phyloP scores from a whole-genome alignment of 1,140 invertebrate species.

The Goniozus legneri region DNA sequence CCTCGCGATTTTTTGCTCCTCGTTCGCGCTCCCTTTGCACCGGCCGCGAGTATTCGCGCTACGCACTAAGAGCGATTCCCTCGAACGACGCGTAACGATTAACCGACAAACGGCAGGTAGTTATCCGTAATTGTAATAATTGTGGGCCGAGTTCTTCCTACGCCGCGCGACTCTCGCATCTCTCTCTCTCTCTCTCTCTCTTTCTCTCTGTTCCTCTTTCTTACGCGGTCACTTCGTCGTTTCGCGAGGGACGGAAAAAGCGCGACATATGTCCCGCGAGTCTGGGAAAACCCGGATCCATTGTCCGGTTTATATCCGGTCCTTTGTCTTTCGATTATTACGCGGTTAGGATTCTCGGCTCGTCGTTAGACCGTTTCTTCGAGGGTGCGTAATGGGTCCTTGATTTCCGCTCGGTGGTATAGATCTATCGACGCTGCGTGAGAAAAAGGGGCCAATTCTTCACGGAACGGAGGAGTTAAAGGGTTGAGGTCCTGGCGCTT shows the following conservation, averaged over 20 bases:
- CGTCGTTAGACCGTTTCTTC: slow-evolving; percentile 42
- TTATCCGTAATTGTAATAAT: slow-evolving; percentile 53
- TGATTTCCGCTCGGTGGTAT: slow-evolving; percentile 27
- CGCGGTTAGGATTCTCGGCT: slow-evolving; percentile 42
- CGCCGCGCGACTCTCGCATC: slow-evolving; percentile 2
- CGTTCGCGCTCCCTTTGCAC: slow-evolving; percentile 1
- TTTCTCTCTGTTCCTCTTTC: not conserved
- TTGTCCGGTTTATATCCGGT: no score
- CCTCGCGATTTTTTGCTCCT: slow-evolving; percentile 8
- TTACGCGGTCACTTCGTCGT: not conserved
- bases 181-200: not conserved
- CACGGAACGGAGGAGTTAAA: no score
- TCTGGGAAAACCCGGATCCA: no score
- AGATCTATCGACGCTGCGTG: no score
- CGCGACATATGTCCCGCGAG: slow-evolving; percentile 36
- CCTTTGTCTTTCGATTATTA: not conserved
- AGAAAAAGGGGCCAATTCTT: no score
- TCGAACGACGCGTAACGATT: slow-evolving; percentile 43
- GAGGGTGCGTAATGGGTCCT: slow-evolving; percentile 33
- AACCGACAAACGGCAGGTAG: slow-evolving; percentile 49
- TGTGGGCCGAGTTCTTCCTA: slow-evolving; percentile 26
- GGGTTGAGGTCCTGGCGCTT: no score
- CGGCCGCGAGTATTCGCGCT: slow-evolving; percentile 38
- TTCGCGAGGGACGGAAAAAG: slow-evolving; percentile 18
- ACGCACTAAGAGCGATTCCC: slow-evolving; percentile 20